Evolutionary conservation across 2,113 vertebrate genomes (phyloP).

Genomic region (Burhinus bistriatus): DNA sequence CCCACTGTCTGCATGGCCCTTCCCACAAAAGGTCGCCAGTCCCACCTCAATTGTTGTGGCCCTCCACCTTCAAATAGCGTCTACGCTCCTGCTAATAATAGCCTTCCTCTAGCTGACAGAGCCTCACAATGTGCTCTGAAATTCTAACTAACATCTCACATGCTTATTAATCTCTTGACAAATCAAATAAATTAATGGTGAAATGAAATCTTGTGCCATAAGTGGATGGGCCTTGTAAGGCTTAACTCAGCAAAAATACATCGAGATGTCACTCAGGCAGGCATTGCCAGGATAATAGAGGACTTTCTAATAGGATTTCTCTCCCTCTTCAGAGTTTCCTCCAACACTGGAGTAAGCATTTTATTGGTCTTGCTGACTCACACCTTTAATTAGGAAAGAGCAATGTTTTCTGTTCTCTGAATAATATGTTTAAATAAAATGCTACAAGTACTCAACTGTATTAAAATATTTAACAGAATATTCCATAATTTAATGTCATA

Average conservation of each 20-base stretch:
- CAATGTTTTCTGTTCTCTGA: conserved; percentile 60
- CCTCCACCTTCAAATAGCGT: not conserved
- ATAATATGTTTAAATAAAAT: conserved; percentile 62
- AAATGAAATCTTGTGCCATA: conserved; percentile 55
- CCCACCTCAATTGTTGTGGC: not conserved
- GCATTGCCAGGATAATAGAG: conserved; percentile 4
- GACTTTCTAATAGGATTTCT: conserved; percentile 41
- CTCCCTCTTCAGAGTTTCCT: conserved; percentile 35
- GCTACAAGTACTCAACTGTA: conserved; percentile 47
- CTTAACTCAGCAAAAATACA: conserved; percentile 64
- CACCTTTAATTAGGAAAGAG: conserved; percentile 66
- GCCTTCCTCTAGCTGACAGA: not conserved
- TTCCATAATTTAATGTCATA: conserved; percentile 59
- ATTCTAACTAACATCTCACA: conserved; percentile 39
- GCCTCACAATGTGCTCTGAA: not conserved
- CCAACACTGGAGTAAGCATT: conserved; percentile 26
- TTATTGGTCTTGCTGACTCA: conserved; percentile 60
- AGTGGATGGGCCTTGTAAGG: conserved; percentile 43
- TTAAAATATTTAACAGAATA: conserved; percentile 65
- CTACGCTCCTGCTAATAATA: not conserved
- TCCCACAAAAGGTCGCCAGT: not conserved
- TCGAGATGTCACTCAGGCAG: conserved; percentile 43
- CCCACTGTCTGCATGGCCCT: not conserved
- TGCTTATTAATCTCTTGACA: conserved; percentile 49
- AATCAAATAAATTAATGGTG: conserved; percentile 61